Evolutionary conservation across 2,113 vertebrate genomes (phyloP).

Genomic region (Pycnonotus jocosus): DNA sequence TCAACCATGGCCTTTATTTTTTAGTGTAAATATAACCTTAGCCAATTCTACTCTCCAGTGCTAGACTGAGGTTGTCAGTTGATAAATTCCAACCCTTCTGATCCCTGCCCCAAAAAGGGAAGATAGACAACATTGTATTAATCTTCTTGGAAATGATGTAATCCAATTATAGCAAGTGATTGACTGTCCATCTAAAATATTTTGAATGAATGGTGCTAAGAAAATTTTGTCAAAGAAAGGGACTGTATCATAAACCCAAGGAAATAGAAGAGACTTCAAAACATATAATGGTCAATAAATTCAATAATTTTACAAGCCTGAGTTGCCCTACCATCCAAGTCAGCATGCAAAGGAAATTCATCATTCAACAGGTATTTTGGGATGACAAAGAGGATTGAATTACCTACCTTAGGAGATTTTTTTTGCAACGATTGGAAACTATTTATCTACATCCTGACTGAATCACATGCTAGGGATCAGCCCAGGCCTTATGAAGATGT

Average conservation of each 20-base stretch:
- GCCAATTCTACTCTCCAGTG: not conserved
- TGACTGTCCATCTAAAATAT: not conserved
- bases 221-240: not conserved
- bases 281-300: not conserved
- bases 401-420: not conserved
- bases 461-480: not conserved
- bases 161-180: not conserved
- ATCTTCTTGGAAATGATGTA: not conserved
- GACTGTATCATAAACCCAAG: not conserved
- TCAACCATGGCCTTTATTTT: not conserved
- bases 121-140: not conserved
- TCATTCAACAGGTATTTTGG: not conserved
- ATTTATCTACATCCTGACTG: not conserved
- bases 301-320: not conserved
- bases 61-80: not conserved
- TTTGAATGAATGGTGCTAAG: not conserved
- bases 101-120: not conserved
- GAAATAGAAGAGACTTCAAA: not conserved
- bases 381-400: not conserved
- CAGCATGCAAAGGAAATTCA: not conserved
- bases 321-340: not conserved
- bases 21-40: not conserved
- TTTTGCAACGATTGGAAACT: not conserved
- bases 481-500: not conserved
- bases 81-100: not conserved